Percentiles rank a stretch among this genome's conserved stretches.
Evolutionary conservation across 1,140 invertebrate species (phyloP).

Genomic region (Harlomillsia oculata): DNA sequence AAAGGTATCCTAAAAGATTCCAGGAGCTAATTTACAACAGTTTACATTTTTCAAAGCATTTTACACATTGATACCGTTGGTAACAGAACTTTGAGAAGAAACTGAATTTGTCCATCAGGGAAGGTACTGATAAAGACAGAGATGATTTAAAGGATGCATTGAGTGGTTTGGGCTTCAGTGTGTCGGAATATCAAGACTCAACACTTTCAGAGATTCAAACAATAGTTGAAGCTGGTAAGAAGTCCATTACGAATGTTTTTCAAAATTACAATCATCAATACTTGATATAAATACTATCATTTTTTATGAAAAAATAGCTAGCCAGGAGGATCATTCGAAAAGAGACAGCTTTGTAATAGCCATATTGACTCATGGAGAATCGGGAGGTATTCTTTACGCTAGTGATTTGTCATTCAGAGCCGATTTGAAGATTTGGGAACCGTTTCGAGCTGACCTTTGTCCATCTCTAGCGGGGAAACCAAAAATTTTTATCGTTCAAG

Average conservation of each 20-base stretch:
- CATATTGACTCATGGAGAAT: slow-evolving; percentile 80
- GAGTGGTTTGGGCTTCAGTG: slow-evolving; percentile 61
- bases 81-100: slow-evolving; percentile 34
- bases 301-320: slow-evolving; percentile 42
- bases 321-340: slow-evolving; percentile 61
- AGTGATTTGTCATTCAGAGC: slow-evolving; percentile 73
- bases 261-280: too few relatives aligned
- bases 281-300: not conserved
- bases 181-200: slow-evolving; percentile 56
- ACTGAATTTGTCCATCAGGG: slow-evolving; percentile 35
- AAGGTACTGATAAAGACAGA: slow-evolving; percentile 44
- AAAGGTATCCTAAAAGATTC: slow-evolving; percentile 47
- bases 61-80: too few relatives aligned
- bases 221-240: slow-evolving; percentile 13
- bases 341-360: slow-evolving; percentile 68
- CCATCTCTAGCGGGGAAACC: slow-evolving; percentile 82
- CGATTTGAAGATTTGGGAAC: slow-evolving; percentile 66
- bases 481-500: slow-evolving; percentile 86
- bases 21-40: not conserved
- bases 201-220: slow-evolving; percentile 37
- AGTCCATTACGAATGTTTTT: too few relatives aligned
- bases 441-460: slow-evolving; percentile 78
- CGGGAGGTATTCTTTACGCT: slow-evolving; percentile 75
- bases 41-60: not conserved
- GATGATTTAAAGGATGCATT: slow-evolving; percentile 53